Evolutionary conservation across 1,140 invertebrate species (phyloP).

Genomic region (Drosophila jambulina): DNA sequence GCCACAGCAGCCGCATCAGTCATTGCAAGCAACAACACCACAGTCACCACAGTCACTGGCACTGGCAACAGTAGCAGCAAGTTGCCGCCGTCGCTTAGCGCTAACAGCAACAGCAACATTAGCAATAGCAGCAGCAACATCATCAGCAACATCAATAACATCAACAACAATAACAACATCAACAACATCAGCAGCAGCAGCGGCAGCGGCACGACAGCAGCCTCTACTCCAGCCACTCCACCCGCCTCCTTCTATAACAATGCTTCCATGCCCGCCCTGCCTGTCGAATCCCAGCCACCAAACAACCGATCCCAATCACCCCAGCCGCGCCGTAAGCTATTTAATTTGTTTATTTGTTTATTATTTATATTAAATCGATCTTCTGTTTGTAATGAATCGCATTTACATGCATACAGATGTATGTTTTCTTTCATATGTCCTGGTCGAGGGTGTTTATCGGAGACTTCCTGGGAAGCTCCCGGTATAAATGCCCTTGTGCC

Average conservation of each 20-base stretch:
- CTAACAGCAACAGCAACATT: conserved; percentile 36
- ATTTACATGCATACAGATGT: no score
- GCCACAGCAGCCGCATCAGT: conserved; percentile 43
- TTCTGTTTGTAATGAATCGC: conserved; percentile 3
- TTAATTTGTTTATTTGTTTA: conserved; percentile 27
- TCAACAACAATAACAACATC: conserved; percentile 31
- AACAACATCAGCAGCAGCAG: conserved; percentile 23
- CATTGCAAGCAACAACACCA: conserved; percentile 60
- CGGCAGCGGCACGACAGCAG: conserved; percentile 39
- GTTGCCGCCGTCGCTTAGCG: conserved; percentile 60
- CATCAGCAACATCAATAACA: conserved; percentile 51
- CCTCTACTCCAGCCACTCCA: conserved; percentile 37
- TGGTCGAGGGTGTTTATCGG: conserved; percentile 9
- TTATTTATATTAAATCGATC: background rate
- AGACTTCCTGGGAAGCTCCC: background rate
- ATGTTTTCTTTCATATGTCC: background rate
- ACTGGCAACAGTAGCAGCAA: conserved; percentile 48
- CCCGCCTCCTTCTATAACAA: conserved; percentile 41
- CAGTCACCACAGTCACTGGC: conserved; percentile 54
- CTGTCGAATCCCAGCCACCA: conserved; percentile 61
- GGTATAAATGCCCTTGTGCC: background rate
- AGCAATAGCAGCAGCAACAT: conserved; percentile 78
- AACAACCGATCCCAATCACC: conserved; percentile 86
- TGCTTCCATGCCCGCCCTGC: conserved; percentile 64
- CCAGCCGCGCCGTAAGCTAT: conserved; percentile 87